These are phyloP conservation scores for Ictidomys tridecemlineatus DNA, from an alignment of 2,113 vertebrate genomes.

Conservation along the genomic window DNA sequence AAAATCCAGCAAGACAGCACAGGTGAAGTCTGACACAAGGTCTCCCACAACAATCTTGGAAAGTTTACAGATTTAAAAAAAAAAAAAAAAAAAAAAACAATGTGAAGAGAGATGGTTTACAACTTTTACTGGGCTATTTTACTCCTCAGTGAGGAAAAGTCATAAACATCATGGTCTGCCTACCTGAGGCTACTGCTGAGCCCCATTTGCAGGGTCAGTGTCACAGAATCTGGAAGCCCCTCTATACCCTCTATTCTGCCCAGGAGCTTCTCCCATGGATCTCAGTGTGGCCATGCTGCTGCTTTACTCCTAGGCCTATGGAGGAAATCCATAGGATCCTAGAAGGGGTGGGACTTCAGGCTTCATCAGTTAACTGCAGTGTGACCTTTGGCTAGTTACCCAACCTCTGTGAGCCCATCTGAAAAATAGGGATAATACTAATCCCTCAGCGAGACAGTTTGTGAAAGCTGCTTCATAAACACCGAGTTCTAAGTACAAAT, in stretches of 20 bases:
- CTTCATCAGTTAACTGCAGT: background rate
- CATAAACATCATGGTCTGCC: background rate
- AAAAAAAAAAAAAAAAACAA: background rate
- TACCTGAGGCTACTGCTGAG: background rate
- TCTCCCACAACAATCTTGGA: conserved; percentile 27
- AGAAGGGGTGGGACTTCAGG: background rate
- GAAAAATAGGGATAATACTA: background rate
- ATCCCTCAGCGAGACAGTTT: background rate
- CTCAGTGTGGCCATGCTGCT: background rate
- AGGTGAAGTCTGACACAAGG: background rate
- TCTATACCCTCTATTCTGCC: background rate
- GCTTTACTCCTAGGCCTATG: background rate
- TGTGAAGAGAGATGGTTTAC: background rate
- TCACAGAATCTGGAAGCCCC: background rate
- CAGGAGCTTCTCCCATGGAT: background rate
- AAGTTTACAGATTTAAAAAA: background rate
- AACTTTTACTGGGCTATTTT: background rate
- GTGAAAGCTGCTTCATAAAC: conserved; percentile 22
- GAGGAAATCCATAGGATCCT: background rate
- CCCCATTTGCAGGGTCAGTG: background rate
- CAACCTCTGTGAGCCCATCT: background rate
- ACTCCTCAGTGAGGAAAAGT: background rate
- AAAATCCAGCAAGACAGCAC: background rate
- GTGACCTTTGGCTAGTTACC: background rate
- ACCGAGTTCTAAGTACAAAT: background rate